phyloP scores from a whole-genome alignment of 2,113 vertebrate genomes.

The Megalops atlanticus region DNA sequence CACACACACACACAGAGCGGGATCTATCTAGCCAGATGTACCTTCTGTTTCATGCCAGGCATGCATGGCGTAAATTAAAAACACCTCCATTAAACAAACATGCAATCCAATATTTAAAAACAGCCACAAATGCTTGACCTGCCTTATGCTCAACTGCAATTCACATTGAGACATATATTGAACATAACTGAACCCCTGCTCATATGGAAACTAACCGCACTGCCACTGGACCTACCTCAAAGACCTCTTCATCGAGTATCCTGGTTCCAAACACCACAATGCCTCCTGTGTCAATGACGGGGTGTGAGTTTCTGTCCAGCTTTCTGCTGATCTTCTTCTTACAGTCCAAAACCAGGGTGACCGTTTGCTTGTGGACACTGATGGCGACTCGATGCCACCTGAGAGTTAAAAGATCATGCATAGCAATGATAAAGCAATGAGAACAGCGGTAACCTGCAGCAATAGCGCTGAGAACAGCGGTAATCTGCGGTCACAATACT shows the following conservation, averaged over 20 bases:
- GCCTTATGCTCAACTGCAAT: no score
- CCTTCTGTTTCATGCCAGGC: no score
- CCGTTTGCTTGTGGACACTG: constrained; percentile 84
- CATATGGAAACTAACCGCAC: no score
- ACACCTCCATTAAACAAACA: no score
- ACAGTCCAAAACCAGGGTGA: constrained; percentile 90
- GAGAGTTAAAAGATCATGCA: constrained; percentile 14
- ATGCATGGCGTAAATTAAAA: no score
- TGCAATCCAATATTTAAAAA: no score
- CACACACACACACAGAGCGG: no score
- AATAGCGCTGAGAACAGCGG: background rate
- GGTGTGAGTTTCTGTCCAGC: constrained; percentile 78
- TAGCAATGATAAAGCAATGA: no score
- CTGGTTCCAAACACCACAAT: constrained; percentile 93
- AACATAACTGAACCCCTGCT: no score
- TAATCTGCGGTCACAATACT: background rate
- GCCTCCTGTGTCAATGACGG: constrained; percentile 84
- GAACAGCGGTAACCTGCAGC: background rate
- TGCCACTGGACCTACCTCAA: constrained; percentile 81
- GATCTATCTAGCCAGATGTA: no score
- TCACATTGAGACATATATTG: no score
- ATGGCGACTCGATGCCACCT: constrained; percentile 95
- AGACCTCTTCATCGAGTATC: constrained; percentile 91
- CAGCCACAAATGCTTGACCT: no score
- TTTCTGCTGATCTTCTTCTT: constrained; percentile 80